Percentiles rank a stretch among this genome's conserved stretches.
phyloP scores from a whole-genome alignment of 2,888 invertebrate genomes.

The Silvanus unidentatus region DNA sequence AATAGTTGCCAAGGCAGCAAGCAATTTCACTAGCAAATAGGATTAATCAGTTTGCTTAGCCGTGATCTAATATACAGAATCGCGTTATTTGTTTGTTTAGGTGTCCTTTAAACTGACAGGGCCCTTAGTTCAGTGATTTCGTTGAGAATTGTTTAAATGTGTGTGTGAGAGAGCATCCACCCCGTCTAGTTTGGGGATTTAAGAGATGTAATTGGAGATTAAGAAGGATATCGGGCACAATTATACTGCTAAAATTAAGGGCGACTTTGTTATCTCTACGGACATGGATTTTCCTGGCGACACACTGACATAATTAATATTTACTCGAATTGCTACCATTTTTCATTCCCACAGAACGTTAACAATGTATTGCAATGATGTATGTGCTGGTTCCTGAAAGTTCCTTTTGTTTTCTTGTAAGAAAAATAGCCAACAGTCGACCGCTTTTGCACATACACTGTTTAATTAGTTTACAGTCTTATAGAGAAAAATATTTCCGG shows the following conservation, averaged over 20 bases:
- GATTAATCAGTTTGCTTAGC: constrained; percentile 38
- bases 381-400: too few relatives aligned
- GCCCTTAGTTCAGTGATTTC: background rate
- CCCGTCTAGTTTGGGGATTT: constrained; percentile 24
- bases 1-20: constrained; percentile 7
- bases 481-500: too few relatives aligned
- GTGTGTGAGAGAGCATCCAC: background rate
- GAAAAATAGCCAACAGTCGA: too few relatives aligned
- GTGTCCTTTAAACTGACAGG: background rate
- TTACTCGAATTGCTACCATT: constrained; percentile 16
- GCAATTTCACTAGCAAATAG: constrained; percentile 39
- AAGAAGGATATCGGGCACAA: constrained; percentile 30
- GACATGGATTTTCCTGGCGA: constrained; percentile 13
- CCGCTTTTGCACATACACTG: too few relatives aligned
- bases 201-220: constrained; percentile 36
- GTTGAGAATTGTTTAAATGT: too few relatives aligned
- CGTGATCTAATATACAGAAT: constrained; percentile 30
- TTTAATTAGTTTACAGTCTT: too few relatives aligned
- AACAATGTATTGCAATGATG: too few relatives aligned
- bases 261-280: constrained; percentile 19
- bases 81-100: constrained; percentile 28
- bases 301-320: constrained; percentile 24
- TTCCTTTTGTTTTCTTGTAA: too few relatives aligned
- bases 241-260: constrained; percentile 32
- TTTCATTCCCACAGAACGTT: background rate